A percentile compares a stretch with the other conserved stretches of the same genome.
These are phyloP conservation scores for Drosophila chauvacae DNA, from an alignment of 1,140 invertebrate species.

Conservation along the genomic window DNA sequence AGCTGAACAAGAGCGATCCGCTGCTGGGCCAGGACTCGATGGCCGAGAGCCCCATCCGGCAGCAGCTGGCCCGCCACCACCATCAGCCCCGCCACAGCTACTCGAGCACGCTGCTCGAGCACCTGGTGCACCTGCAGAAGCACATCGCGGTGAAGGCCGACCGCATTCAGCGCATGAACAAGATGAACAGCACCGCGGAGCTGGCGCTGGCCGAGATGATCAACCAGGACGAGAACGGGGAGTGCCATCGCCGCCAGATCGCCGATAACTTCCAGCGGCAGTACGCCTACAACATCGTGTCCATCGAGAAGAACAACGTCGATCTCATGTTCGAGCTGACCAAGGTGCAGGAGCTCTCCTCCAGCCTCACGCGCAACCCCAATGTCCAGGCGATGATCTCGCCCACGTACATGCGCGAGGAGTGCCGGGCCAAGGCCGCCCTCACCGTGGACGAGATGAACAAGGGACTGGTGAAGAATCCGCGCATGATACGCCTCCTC, in stretches of 20 bases:
- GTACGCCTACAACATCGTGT: slow-evolving; percentile 95
- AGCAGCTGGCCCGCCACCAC: slow-evolving; percentile 50
- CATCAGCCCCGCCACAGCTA: slow-evolving; percentile 87
- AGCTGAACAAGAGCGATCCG: slow-evolving; percentile 85
- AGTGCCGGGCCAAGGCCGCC: slow-evolving; percentile 93
- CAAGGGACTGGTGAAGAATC: slow-evolving; percentile 88
- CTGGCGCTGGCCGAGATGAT: slow-evolving; percentile 87
- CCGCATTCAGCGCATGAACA: slow-evolving; percentile 92
- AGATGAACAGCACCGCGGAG: slow-evolving; percentile 96
- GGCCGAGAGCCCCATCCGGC: slow-evolving; percentile 69
- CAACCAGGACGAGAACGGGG: slow-evolving; percentile 78
- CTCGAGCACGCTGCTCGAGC: slow-evolving; percentile 93
- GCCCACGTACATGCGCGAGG: slow-evolving; percentile 93
- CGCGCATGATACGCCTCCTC: slow-evolving; percentile 90
- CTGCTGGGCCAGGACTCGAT: slow-evolving; percentile 85
- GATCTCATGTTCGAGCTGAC: slow-evolving; percentile 94
- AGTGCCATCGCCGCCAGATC: slow-evolving; percentile 41
- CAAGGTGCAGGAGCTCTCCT: slow-evolving; percentile 93
- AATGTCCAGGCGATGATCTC: slow-evolving; percentile 94
- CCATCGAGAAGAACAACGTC: slow-evolving; percentile 95
- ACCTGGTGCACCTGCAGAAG: slow-evolving; percentile 94
- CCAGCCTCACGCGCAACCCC: slow-evolving; percentile 94
- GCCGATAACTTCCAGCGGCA: slow-evolving; percentile 94
- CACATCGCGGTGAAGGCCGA: slow-evolving; percentile 93
- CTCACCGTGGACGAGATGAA: slow-evolving; percentile 91